A percentile compares a stretch with the other conserved stretches of the same genome.
These are phyloP conservation scores for Acrocyrtus sp. DNA, from an alignment of 2,888 invertebrate genomes.

Conservation along the genomic window DNA sequence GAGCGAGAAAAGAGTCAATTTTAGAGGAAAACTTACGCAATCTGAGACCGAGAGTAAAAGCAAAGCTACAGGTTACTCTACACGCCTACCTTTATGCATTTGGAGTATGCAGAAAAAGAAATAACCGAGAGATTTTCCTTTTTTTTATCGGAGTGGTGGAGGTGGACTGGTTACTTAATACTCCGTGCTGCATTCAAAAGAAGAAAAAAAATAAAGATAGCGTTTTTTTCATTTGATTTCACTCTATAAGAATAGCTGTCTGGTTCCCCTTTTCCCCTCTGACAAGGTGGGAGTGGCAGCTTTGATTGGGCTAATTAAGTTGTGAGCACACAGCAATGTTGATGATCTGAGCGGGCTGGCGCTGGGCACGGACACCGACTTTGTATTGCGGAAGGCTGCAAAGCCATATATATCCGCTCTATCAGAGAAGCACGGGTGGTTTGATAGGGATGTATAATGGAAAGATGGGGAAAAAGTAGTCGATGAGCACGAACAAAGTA, in stretches of 20 bases:
- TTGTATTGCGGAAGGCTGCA: too few species aligned
- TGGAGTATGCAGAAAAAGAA: conserved; percentile 2
- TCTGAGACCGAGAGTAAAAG: background rate
- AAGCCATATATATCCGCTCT: too few species aligned
- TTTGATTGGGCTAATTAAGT: conserved; percentile 52
- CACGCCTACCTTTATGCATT: too few species aligned
- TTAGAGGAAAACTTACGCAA: too few species aligned
- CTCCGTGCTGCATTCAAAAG: too few species aligned
- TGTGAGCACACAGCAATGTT: conserved; percentile 23
- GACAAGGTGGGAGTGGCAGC: conserved; percentile 46
- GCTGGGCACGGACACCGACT: too few species aligned
- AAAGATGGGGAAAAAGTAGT: background rate
- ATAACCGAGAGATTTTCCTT: conserved; percentile 14
- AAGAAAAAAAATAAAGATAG: too few species aligned
- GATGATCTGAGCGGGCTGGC: conserved; percentile 45
- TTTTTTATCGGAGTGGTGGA: too few species aligned
- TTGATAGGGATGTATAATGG: background rate
- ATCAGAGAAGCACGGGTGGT: background rate
- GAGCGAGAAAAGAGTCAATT: too few species aligned
- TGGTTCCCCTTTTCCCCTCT: conserved; percentile 20
- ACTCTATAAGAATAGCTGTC: too few species aligned
- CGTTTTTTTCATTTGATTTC: conserved; percentile 18
- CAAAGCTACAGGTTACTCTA: conserved; percentile 20
- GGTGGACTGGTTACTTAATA: too few species aligned
- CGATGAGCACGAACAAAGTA: too few species aligned